Base-by-base conservation (phyloP, 2,113 vertebrate genomes). In the Cariama cristata region DNA sequence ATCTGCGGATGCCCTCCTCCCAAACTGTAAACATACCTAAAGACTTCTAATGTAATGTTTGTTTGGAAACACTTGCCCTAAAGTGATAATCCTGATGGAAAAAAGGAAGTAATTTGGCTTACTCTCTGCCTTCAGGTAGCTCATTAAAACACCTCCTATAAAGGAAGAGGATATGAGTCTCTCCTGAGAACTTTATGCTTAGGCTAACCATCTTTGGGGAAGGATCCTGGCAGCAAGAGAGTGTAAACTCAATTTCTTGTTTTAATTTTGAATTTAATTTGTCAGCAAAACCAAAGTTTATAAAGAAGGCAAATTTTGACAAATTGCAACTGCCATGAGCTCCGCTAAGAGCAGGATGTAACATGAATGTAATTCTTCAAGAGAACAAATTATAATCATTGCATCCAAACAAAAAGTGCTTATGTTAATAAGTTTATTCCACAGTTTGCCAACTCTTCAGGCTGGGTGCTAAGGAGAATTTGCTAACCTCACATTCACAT, bases 231-330 rank as follows among this genome's bases (percentile, higher is more conserved):
- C 89, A 94, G 81, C 74, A 79, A 50, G 59, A 52, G 77, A 93
- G 23, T 18, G 4, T 95, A 93, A 95, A 87, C 94, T 93, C 63
- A 53, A 83, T 71, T 97, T 83, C 89, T 91, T 90, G 55, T 88
- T 96, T 95, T 95, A 93, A 96, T 96, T 96, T 83, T 82, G 74
- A 91, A 90, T 95, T 96, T 94, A 91, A 96, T 96, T 97, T 94
- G 94, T 95, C 93, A 96, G 93, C 81, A 94, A 97, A 96, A 90
- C 77, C 71, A 19, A 95, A 92, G 89, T 95, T 94, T 89, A 97
- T 85, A 93, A 95, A 95, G 95, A 77, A 90, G 95, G 93, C 91
- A 96, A 97, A 97, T 97, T 97, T 93, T 96, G 93, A 96, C 96
- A 96, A 97, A 96, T 96, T 95, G 81, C 93, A 96, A 96, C 74